A percentile compares a stretch with the other conserved stretches of the same genome.
phyloP scores from a whole-genome alignment of 2,888 invertebrate species.

The Philaethria dido region DNA sequence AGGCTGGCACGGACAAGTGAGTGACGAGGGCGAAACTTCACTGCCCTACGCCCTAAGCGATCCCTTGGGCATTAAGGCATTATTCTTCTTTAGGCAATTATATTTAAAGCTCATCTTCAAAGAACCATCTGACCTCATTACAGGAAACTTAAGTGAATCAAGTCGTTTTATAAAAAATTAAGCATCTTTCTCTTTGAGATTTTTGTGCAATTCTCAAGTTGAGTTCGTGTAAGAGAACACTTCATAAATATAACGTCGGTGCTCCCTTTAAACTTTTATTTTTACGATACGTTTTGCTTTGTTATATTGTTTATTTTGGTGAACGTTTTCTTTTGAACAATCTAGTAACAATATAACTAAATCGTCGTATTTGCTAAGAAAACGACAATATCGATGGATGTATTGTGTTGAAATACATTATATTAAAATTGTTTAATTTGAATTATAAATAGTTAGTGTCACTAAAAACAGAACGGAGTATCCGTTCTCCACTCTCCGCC shows the following conservation, averaged over 20 bases:
- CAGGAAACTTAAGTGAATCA: conserved; percentile 55
- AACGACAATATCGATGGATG: neutral
- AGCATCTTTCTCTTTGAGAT: conserved; percentile 47
- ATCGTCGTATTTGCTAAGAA: neutral
- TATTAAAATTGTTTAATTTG: too few relatives aligned
- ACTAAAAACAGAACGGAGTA: too few relatives aligned
- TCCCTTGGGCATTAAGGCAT: conserved; percentile 67
- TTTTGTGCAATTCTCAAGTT: conserved; percentile 14
- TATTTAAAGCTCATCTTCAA: conserved; percentile 59
- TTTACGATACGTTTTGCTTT: conserved; percentile 12
- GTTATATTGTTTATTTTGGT: neutral
- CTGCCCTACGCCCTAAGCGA: conserved; percentile 60
- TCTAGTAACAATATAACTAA: neutral
- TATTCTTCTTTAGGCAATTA: conserved; percentile 68
- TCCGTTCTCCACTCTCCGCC: too few relatives aligned
- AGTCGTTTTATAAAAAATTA: conserved; percentile 37
- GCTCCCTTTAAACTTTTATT: neutral
- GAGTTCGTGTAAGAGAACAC: conserved; percentile 11
- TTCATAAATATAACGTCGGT: neutral
- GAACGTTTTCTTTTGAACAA: neutral
- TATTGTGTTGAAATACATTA: too few relatives aligned
- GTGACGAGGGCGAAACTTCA: conserved; percentile 67
- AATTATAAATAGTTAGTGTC: too few relatives aligned
- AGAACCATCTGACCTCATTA: conserved; percentile 55
- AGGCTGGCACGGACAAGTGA: conserved; percentile 67